Percentiles rank a stretch among this genome's conserved stretches.
Evolutionary conservation across 2,797 vertebrate genomes (phyloP).

Genomic region (Artibeus lituratus): DNA sequence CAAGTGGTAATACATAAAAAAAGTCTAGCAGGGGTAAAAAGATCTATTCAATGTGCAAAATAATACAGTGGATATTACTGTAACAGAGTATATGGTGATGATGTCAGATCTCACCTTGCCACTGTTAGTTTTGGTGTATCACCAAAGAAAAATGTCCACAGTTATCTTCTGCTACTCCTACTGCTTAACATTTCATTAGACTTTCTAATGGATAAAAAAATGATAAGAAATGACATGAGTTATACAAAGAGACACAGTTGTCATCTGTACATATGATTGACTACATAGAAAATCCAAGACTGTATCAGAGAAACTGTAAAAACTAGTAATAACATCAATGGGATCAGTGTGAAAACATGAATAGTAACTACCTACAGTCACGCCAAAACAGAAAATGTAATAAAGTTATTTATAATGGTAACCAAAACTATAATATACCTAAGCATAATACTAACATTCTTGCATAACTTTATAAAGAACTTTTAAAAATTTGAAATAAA

Average conservation of each 20-base stretch:
- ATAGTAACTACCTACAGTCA: neutral
- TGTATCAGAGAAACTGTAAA: neutral
- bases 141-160: neutral
- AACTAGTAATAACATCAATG: neutral
- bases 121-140: neutral
- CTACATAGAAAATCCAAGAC: neutral
- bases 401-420: neutral
- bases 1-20: neutral
- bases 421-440: neutral
- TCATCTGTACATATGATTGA: neutral
- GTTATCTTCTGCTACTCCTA: neutral
- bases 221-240: neutral
- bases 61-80: neutral
- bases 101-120: neutral
- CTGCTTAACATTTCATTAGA: neutral
- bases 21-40: neutral
- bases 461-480: neutral
- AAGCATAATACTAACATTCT: neutral
- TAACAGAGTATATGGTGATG: neutral
- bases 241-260: neutral
- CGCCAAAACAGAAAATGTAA: neutral
- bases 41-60: neutral
- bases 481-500: neutral
- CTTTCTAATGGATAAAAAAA: neutral
- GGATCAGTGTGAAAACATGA: neutral